Percentiles rank a stretch among this genome's conserved stretches.
These are phyloP conservation scores for Xestoiulus laeticollis DNA, from an alignment of 2,888 invertebrate species.

Conservation along the genomic window DNA sequence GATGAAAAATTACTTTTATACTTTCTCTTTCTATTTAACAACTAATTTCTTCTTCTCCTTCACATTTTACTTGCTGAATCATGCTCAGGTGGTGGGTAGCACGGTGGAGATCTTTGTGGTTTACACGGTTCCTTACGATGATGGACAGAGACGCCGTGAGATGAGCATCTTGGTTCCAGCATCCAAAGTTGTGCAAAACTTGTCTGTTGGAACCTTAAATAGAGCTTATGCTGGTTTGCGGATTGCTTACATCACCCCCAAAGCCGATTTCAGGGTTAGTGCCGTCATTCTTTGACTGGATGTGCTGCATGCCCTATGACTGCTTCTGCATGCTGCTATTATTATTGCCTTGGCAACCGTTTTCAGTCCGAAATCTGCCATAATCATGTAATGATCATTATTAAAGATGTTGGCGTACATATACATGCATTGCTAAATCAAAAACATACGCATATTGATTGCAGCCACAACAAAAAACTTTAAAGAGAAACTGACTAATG, in stretches of 20 bases:
- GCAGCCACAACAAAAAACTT: no score
- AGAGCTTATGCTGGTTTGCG: background rate
- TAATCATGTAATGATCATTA: no score
- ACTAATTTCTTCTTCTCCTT: conserved; percentile 5
- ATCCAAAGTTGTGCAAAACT: conserved; percentile 52
- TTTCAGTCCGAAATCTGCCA: no score
- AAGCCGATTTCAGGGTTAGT: conserved; percentile 53
- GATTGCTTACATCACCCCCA: conserved; percentile 50
- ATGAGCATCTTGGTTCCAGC: conserved; percentile 55
- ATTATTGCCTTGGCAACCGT: no score
- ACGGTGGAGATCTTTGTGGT: conserved; percentile 55
- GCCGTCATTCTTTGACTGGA: background rate
- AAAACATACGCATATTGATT: no score
- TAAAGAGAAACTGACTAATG: background rate
- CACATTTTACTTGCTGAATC: background rate
- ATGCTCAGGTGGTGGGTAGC: conserved; percentile 49
- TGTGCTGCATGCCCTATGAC: background rate
- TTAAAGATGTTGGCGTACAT: no score
- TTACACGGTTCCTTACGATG: conserved; percentile 54
- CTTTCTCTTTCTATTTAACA: background rate
- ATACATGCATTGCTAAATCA: no score
- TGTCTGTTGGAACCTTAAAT: conserved; percentile 51
- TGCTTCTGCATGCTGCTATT: background rate
- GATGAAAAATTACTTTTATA: background rate
- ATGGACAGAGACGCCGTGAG: conserved; percentile 48